phyloP scores from a whole-genome alignment of 2,888 invertebrate genomes.

The Philhelius pedissequus region DNA sequence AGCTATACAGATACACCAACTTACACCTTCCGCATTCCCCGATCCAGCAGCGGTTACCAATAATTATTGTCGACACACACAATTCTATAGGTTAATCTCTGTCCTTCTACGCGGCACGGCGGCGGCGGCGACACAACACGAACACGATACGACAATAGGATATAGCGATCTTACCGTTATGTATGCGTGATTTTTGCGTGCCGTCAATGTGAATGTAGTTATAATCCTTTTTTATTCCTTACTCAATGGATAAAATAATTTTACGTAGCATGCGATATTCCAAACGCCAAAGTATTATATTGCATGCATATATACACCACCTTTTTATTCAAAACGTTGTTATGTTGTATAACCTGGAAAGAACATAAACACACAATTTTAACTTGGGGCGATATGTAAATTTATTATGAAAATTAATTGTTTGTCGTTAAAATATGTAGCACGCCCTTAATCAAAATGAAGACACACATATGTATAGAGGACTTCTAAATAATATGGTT shows the following conservation, averaged over 20 bases:
- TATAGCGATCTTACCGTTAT: neutral
- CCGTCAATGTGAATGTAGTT: conserved; percentile 51
- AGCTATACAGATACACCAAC: conserved; percentile 13
- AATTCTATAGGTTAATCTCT: conserved; percentile 37
- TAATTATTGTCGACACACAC: conserved; percentile 17
- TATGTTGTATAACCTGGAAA: conserved; percentile 44
- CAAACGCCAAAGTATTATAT: neutral
- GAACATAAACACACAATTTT: conserved; percentile 26
- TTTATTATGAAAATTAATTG: conserved; percentile 66
- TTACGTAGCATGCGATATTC: conserved; percentile 50
- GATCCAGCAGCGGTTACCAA: neutral
- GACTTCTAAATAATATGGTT: neutral
- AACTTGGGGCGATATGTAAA: conserved; percentile 46
- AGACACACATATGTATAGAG: conserved; percentile 24
- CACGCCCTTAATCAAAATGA: conserved; percentile 59
- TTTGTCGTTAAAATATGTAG: conserved; percentile 66
- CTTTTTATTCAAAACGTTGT: neutral
- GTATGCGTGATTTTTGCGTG: conserved; percentile 32
- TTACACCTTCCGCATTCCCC: conserved; percentile 41
- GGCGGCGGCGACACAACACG: neutral
- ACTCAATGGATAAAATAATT: conserved; percentile 47
- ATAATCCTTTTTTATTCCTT: conserved; percentile 22
- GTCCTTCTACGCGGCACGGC: conserved; percentile 14
- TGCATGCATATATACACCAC: neutral
- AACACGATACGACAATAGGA: neutral